Conservation (phyloP, 2,113 vertebrate species). For the Eulemur macaco region DNA sequence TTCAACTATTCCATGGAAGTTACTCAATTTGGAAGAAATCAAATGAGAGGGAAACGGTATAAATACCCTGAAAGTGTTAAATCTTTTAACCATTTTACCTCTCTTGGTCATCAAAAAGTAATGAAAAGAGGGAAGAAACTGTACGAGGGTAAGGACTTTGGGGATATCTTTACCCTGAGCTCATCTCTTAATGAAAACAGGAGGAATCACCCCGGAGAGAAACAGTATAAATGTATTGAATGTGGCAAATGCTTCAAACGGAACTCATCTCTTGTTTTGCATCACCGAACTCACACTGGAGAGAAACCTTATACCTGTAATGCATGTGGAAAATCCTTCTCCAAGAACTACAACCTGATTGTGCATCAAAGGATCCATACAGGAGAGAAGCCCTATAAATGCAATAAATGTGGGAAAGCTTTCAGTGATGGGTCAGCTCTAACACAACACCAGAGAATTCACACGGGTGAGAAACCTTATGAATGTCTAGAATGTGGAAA, state of each 20-base stretch:
- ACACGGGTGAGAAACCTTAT: constrained; percentile 74
- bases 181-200: constrained; percentile 52
- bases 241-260: constrained; percentile 74
- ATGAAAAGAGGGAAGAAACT: constrained; percentile 54
- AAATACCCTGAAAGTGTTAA: constrained; percentile 43
- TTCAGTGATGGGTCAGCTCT: constrained; percentile 77
- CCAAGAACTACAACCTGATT: constrained; percentile 74
- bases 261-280: constrained; percentile 70
- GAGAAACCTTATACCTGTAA: constrained; percentile 73
- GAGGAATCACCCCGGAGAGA: constrained; percentile 54
- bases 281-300: constrained; percentile 77
- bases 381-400: constrained; percentile 76
- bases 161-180: constrained; percentile 42
- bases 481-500: constrained; percentile 74
- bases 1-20: not conserved
- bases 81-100: constrained; percentile 40
- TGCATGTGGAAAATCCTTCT: constrained; percentile 77
- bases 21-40: constrained; percentile 29
- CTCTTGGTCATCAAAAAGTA: constrained; percentile 50
- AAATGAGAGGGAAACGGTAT: constrained; percentile 11
- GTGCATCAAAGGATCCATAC: constrained; percentile 78
- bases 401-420: constrained; percentile 71
- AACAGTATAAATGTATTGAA: constrained; percentile 58
- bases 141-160: constrained; percentile 42
- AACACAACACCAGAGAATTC: constrained; percentile 75